Evolutionary conservation across 2,113 vertebrate species (phyloP).

Genomic region (Grammomys surdaster): DNA sequence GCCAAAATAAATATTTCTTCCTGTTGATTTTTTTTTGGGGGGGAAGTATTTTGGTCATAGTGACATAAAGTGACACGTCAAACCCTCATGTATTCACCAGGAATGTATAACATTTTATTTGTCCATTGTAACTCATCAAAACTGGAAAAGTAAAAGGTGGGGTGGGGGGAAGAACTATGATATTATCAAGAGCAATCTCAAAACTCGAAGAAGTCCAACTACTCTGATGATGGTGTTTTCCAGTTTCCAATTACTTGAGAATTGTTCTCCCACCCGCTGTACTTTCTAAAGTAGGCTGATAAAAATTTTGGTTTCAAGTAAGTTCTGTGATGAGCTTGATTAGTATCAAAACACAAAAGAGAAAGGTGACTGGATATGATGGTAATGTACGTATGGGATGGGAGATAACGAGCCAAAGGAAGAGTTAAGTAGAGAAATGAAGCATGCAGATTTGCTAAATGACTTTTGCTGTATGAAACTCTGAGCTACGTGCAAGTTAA

Average conservation of each 20-base stretch:
- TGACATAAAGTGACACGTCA: background rate
- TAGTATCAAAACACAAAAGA: constrained; percentile 6
- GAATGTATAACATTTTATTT: background rate
- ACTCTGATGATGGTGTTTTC: background rate
- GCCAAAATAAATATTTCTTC: background rate
- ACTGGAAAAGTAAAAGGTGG: background rate
- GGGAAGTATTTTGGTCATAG: background rate
- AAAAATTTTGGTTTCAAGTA: constrained; percentile 24
- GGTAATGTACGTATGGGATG: background rate
- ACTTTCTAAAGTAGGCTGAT: background rate
- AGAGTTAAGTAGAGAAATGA: background rate
- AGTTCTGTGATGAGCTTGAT: constrained; percentile 32
- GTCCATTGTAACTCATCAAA: background rate
- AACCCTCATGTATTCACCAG: background rate
- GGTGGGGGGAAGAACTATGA: background rate
- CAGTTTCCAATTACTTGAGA: background rate
- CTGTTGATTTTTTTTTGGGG: background rate
- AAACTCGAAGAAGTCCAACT: background rate
- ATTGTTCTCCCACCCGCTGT: background rate
- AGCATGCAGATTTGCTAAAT: background rate
- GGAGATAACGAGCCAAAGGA: background rate
- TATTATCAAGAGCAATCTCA: background rate
- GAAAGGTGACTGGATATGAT: background rate
- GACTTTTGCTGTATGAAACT: background rate
- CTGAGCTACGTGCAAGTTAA: background rate